Percentiles rank a stretch among this genome's conserved stretches.
Conservation (phyloP, 2,113 vertebrate species). For the Hemicordylus capensis region DNA sequence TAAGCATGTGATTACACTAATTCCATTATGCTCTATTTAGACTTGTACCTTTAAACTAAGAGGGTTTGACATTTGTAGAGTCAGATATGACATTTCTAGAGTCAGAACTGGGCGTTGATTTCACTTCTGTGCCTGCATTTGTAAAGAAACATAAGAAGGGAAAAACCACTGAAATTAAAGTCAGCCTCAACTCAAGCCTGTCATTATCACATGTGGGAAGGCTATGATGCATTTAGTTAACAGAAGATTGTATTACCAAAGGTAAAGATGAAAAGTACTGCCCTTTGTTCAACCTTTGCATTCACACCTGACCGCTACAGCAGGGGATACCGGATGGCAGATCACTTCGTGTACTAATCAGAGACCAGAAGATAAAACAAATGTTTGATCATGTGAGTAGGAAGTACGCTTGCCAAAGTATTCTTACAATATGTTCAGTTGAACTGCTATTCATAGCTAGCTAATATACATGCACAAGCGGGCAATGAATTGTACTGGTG, state of each 20-base stretch:
- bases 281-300: conserved; percentile 42
- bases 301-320: conserved; percentile 44
- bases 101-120: neutral
- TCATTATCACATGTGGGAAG: conserved; percentile 49
- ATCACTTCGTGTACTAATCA: conserved; percentile 21
- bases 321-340: conserved; percentile 18
- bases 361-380: conserved; percentile 36
- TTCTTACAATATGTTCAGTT: conserved; percentile 42
- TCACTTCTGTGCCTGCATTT: conserved; percentile 42
- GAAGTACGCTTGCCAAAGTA: conserved; percentile 45
- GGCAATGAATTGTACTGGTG: too few relatives aligned
- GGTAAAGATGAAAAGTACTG: conserved; percentile 42
- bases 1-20: conserved; percentile 35
- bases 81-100: neutral
- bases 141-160: conserved; percentile 42
- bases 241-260: conserved; percentile 26
- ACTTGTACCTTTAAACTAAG: neutral
- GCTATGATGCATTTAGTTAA: conserved; percentile 56
- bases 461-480: conserved; percentile 7
- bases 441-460: conserved; percentile 39
- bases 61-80: neutral
- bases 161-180: conserved; percentile 51
- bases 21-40: conserved; percentile 49
- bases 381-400: conserved; percentile 35
- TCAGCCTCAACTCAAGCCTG: conserved; percentile 41